Base-by-base conservation (phyloP, 92 coral and sea anemone species). In the Palythoa grandis region DNA sequence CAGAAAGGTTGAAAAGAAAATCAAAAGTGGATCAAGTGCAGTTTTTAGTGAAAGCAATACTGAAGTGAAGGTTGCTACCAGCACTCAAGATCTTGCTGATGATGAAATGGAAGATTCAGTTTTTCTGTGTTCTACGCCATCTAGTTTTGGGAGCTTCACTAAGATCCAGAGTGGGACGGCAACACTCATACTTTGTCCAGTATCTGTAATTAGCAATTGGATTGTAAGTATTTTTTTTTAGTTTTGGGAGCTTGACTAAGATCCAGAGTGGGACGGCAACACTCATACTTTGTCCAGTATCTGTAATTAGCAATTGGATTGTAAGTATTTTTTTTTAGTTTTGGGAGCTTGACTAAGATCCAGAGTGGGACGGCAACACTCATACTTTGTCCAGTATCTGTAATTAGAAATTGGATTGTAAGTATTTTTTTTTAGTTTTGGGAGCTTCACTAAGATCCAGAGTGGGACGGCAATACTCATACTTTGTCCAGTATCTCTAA, bases 241-340 rank as follows among this genome's bases (percentile, higher is more conserved):
- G 39, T 66, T 53, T 47, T 9, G 85, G 74, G 24, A 48, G 43
- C 12, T 0, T 13, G 10, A 23, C 7, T 0, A 16, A 57, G 23
- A 82, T 20, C 58, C 88, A 85, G 47, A 89, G 70, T 20, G 90
- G 86, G 14, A 79, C 87, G 68, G 93, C 98, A 15, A 94, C 98
- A 11, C 72, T 94, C 22, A 94, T 94, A 53, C 89, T 94, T 17
- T 94, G 98, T 38, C 98, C 98, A 60, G 90, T 94, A 12, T 94
- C 98, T 47, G 98, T 94, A 24, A 91, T 94, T 22, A 94, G 95
- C 68, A 94, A 94, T 88, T 94, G 98, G 98, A 94, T 93, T 65
- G 98, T 94, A 76, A 88, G 98, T 87, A 61, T 25, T 43, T 11
- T 20, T 14, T 57, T 57, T 14, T 19, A 22, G 39, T 66, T 53